Base-by-base conservation (phyloP, 2,113 vertebrate species). In the Xiphophorus couchianus region DNA sequence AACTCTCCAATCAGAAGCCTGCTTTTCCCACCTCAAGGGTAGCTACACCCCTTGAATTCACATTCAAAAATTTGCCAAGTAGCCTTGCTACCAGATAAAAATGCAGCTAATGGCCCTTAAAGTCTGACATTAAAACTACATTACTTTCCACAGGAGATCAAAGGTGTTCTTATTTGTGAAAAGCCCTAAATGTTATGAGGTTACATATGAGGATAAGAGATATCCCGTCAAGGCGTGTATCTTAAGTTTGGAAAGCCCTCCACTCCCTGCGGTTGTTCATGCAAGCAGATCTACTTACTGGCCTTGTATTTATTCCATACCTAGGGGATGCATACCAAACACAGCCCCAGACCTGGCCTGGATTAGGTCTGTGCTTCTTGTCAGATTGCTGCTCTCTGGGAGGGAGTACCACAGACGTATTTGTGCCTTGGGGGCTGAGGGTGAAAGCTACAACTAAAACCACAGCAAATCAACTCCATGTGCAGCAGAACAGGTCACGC, bases 51-150 rank as follows among this genome's bases (percentile, higher is more conserved):
- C 83, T 69, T 85, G 42, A 80, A 84, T 86, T 76, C 66, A 83
- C 77, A 85, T 85, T 85, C 86, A 88, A 51, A 84, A 64, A 85
- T 88, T 79, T 74, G 70, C 78, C 80, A 78, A 87, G 75, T 72
- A 54, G 81, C 81, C 61, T 70, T 44, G 62, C 74, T 81, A 86
- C 86, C 84, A 89, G 89, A 90, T 93, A 85, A 86, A 90, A 90
- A 91, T 85, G 85, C 87, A 81, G 71, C 88, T 91, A 93, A 93
- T 89, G 80, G 78, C 79, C 85, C 90, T 89, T 90, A 90, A 92
- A 91, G 91, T 93, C 91, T 90, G 87, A 90, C 87, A 88, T 93
- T 92, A 92, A 92, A 92, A 90, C 84, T 86, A 83, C 86, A 89
- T 91, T 76, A 92, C 91, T 85, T 89, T 89, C 80, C 80, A 84